phyloP scores from a whole-genome alignment of 2,888 invertebrate species.

The Epiblema foenella region DNA sequence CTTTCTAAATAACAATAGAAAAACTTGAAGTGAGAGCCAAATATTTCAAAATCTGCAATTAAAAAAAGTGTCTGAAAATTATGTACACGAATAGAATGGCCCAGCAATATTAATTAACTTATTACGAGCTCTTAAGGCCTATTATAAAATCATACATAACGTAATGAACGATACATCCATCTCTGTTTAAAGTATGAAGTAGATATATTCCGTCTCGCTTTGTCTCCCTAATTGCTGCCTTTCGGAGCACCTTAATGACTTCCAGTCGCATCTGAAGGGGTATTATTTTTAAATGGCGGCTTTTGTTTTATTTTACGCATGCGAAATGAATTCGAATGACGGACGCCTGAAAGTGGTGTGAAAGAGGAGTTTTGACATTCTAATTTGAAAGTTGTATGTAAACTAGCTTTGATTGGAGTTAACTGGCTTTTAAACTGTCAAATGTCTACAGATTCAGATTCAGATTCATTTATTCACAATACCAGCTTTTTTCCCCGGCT shows the following conservation, averaged over 20 bases:
- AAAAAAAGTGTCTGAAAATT: no score
- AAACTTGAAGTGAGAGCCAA: no score
- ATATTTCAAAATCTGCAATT: no score
- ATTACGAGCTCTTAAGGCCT: conserved; percentile 38
- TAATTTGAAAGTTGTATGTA: conserved; percentile 10
- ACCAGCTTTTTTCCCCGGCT: no score
- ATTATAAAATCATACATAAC: conserved; percentile 33
- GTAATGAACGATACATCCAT: conserved; percentile 48
- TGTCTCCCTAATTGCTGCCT: conserved; percentile 73
- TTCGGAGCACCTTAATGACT: conserved; percentile 74
- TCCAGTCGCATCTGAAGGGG: conserved; percentile 72
- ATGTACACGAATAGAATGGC: no score
- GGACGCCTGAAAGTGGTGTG: conserved; percentile 20
- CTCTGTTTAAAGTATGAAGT: conserved; percentile 53
- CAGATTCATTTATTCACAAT: no score
- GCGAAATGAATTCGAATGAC: conserved; percentile 27
- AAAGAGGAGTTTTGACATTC: conserved; percentile 20
- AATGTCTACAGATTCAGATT: no score
- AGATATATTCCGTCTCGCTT: conserved; percentile 55
- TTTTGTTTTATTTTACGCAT: conserved; percentile 51
- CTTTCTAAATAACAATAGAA: no score
- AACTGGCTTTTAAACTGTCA: not conserved
- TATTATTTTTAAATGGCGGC: conserved; percentile 66
- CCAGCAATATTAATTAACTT: conserved; percentile 36
- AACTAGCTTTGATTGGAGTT: conserved; percentile 3